phyloP scores from a whole-genome alignment of 2,888 invertebrate genomes.

The Caenorhabditis panamensis region DNA sequence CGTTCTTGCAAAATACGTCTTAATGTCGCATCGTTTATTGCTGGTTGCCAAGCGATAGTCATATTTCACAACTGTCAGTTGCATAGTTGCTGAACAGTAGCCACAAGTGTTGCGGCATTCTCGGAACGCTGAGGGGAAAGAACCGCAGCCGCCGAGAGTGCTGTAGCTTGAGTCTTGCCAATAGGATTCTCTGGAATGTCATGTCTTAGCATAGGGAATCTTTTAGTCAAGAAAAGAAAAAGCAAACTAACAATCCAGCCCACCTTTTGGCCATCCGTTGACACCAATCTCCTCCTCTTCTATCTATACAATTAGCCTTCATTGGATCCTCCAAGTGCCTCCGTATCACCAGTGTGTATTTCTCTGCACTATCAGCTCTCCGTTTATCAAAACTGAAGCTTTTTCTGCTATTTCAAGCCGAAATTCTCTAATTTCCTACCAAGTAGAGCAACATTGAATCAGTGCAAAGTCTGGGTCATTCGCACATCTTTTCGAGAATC shows the following conservation, averaged over 20 bases:
- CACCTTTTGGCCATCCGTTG: conserved; percentile 61
- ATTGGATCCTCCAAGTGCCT: conserved; percentile 64
- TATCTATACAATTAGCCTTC: conserved; percentile 63
- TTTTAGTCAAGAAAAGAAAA: no score
- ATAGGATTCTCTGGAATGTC: conserved; percentile 65
- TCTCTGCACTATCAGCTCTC: conserved; percentile 27
- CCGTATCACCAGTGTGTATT: conserved; percentile 54
- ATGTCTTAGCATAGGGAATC: no score
- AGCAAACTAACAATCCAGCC: background rate
- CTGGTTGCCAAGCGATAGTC: conserved; percentile 65
- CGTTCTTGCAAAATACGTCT: conserved; percentile 68
- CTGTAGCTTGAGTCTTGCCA: conserved; percentile 66
- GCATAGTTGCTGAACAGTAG: conserved; percentile 72
- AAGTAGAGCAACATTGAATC: conserved; percentile 78
- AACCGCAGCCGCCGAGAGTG: conserved; percentile 68
- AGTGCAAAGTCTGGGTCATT: conserved; percentile 77
- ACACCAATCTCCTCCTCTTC: conserved; percentile 67
- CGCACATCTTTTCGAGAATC: conserved; percentile 72
- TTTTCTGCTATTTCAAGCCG: background rate
- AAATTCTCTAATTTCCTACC: conserved; percentile 62
- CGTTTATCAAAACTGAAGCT: conserved; percentile 65
- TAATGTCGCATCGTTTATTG: conserved; percentile 63
- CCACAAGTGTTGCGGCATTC: conserved; percentile 77
- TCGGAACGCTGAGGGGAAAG: conserved; percentile 78
- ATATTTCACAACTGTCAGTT: conserved; percentile 62